Evolutionary conservation across 2,888 invertebrate species (phyloP), one percentile per base, ranked within the genome.

Genomic region (Nasonia oneida): DNA sequence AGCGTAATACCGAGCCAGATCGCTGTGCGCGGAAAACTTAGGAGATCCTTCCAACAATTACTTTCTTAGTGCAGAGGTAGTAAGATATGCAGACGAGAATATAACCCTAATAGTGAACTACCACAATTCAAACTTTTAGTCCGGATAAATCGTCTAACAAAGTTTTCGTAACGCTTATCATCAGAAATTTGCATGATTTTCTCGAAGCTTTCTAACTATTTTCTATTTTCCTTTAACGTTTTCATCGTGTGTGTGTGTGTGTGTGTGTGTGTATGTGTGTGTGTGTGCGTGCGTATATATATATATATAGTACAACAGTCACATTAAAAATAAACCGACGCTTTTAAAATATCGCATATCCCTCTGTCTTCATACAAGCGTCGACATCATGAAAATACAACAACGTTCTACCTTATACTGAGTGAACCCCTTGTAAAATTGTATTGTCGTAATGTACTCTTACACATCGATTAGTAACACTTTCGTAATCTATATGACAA

Each of bases 11-110:
- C 10, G 64, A n/a, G 4, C 33, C 67, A 42, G 23, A 42, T 42
- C 2, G 6, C n/a, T 50, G 42, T 2, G n/a, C 10, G 18, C 37
- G 42, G 39, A 71, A 39, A 75, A 82, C 39, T 83, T 78, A 6
- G 57, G 57, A 61, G 57, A 23, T 6, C 57, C 73, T 83, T 42
- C 37, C 78, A 78, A 61, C 83, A 71, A 77, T 53, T 73, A 73
- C 71, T 57, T 78, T 83, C 47, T 61, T 18, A 78, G 61, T 73
- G 78, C 61, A 78, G 50, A 83, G 83, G 57, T 83, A 78, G 78
- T 73, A 73, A 73, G 53, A 73, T 83, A 78, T 47, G 57, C 61
- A 71, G 71, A 83, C 18, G 47, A 57, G 77, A 53, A 53, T 75
- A 29, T 18, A 71, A 67, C 50, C 23, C n/a, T 77, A 83, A 61